Evolutionary conservation across 2,113 vertebrate genomes (phyloP).

Genomic region (Thamnophis sirtalis): DNA sequence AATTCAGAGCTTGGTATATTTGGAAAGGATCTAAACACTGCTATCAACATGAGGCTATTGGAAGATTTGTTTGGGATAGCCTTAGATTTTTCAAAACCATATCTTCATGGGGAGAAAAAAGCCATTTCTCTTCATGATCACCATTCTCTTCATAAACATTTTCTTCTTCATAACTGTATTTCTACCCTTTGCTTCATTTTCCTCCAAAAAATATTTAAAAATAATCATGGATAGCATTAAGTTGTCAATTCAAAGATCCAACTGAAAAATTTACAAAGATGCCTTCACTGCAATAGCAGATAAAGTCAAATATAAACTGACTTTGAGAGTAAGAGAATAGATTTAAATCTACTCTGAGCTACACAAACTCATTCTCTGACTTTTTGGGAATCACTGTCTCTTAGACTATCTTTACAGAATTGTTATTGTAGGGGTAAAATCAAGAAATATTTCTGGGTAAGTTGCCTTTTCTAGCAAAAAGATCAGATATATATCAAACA

Average conservation of each 20-base stretch:
- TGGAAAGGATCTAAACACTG: neutral
- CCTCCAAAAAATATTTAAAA: neutral
- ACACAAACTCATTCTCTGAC: neutral
- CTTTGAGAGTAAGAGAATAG: too few species aligned
- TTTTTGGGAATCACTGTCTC: neutral
- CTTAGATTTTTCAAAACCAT: neutral
- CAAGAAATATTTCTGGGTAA: neutral
- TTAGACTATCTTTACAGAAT: neutral
- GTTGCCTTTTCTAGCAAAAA: neutral
- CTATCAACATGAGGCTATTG: neutral
- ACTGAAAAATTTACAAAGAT: neutral
- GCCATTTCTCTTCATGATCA: neutral
- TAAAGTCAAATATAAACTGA: neutral
- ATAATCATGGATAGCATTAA: neutral
- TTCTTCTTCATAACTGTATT: neutral
- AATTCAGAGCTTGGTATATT: conserved; percentile 13
- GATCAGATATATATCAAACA: neutral
- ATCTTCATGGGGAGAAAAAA: too few species aligned
- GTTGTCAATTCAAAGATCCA: neutral
- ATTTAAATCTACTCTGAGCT: neutral
- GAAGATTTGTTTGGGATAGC: neutral
- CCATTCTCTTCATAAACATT: neutral
- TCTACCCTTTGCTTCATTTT: neutral
- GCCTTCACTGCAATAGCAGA: neutral
- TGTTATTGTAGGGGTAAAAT: neutral